phyloP scores from a whole-genome alignment of 2,888 invertebrate species.

The Venusia cambrica region DNA sequence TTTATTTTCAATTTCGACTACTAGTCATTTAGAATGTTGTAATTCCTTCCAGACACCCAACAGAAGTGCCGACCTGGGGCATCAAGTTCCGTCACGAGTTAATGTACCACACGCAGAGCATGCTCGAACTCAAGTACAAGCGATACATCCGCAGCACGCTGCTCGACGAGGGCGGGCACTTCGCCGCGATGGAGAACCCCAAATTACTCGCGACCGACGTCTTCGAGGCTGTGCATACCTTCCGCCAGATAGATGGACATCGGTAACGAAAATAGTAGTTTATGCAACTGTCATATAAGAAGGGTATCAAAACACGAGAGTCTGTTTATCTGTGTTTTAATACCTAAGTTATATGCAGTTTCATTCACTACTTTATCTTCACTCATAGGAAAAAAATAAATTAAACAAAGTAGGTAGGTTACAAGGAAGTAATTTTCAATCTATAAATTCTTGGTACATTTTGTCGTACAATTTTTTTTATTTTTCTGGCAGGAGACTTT shows the following conservation, averaged over 20 bases:
- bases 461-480: too few relatives aligned
- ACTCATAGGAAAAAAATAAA: too few relatives aligned
- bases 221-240: constrained; percentile 79
- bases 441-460: too few relatives aligned
- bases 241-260: constrained; percentile 52
- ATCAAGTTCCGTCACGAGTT: constrained; percentile 88
- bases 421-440: too few relatives aligned
- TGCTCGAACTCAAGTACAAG: constrained; percentile 81
- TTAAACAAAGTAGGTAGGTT: too few relatives aligned
- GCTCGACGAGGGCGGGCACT: constrained; percentile 89
- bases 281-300: too few relatives aligned
- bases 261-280: too few relatives aligned
- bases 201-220: constrained; percentile 86
- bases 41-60: constrained; percentile 79
- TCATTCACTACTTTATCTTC: too few relatives aligned
- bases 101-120: constrained; percentile 76
- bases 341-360: too few relatives aligned
- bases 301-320: too few relatives aligned
- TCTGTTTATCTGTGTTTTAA: too few relatives aligned
- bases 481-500: too few relatives aligned
- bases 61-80: constrained; percentile 86
- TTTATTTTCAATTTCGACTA: neutral
- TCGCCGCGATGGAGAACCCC: constrained; percentile 91
- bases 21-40: neutral
- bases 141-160: constrained; percentile 86